Base-by-base conservation (phyloP, 2,797 vertebrate genomes). In the Mormyrus proboscirostris region DNA sequence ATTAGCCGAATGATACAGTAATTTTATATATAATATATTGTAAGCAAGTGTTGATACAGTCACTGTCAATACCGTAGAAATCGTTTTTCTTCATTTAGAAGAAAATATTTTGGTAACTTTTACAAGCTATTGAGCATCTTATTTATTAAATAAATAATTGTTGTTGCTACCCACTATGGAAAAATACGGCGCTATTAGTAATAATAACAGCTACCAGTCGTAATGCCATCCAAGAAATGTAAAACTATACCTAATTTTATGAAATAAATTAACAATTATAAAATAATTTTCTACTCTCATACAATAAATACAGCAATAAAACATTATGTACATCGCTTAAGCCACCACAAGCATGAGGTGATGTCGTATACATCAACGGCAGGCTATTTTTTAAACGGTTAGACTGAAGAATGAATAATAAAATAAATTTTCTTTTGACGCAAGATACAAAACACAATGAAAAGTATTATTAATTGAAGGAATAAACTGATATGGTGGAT, bases 121-220 rank as follows among this genome's bases (percentile, higher is more conserved):
- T 79, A 79, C 38, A 79, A 79, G 41, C 38, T n/a, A 79, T 79
- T 79, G 16, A 79, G 16, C 38, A n/a, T 44, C 73, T 41, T 79
- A 79, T 79, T 41, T 79, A 79, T 79, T 93, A 94, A 93, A 92
- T 84, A 91, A 19, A 41, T 93, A 89, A 95, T 96, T 94, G 16
- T n/a, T 44, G 7, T 44, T 44, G 73, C 73, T 44, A 41, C 16
- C 5, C 73, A 41, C 73, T 41, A 79, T 79, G 73, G 73, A 44
- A 79, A 79, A 79, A 69, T 38, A 33, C 65, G 10, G 65, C 29
- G 65, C 65, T 73, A 73, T 73, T 73, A 69, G 10, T 69, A 73
- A 73, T 38, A 73, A 73, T 38, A 14, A 25, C 22, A 65, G 59
- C 59, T 65, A 65, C 10, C 29, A 33, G 73, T 79, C 19, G 16